phyloP scores from a whole-genome alignment of 30 jellyfish, hydroid and myxozoan species.

The Hydractinia echinata region DNA sequence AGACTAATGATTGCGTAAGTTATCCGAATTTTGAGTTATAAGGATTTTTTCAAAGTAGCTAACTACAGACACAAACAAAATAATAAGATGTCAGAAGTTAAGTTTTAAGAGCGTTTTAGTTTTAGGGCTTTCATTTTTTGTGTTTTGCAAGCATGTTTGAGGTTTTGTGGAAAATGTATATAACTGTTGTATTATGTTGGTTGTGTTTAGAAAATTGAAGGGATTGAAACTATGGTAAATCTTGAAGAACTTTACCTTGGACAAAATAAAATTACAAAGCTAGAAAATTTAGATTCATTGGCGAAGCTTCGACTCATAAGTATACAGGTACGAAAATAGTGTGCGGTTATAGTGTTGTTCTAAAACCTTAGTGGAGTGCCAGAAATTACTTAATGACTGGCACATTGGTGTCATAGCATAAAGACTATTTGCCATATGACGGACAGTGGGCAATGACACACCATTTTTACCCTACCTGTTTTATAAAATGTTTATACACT shows the following conservation, averaged over 20 bases:
- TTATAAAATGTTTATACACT: no score
- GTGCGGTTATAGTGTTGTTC: no score
- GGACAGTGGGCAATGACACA: no score
- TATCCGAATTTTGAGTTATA: no score
- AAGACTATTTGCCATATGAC: no score
- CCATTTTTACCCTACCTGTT: no score
- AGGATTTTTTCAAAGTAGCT: no score
- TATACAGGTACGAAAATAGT: constrained; percentile 48
- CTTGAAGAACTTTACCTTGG: constrained; percentile 82
- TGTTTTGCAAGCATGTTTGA: neutral
- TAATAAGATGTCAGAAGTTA: neutral
- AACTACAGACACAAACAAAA: neutral
- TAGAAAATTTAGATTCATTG: constrained; percentile 58
- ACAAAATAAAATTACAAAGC: constrained; percentile 70
- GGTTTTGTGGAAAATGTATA: neutral
- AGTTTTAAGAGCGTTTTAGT: neutral
- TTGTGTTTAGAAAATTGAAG: constrained; percentile 63
- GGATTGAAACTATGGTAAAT: constrained; percentile 62
- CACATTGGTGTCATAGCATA: no score
- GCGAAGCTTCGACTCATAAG: constrained; percentile 50
- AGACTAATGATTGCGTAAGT: no score
- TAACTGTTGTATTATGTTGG: neutral
- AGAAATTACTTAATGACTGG: no score
- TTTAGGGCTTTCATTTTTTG: neutral
- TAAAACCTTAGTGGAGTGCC: no score